phyloP scores from a whole-genome alignment of 2,797 vertebrate genomes.

The Sphenopsis melanotis region DNA sequence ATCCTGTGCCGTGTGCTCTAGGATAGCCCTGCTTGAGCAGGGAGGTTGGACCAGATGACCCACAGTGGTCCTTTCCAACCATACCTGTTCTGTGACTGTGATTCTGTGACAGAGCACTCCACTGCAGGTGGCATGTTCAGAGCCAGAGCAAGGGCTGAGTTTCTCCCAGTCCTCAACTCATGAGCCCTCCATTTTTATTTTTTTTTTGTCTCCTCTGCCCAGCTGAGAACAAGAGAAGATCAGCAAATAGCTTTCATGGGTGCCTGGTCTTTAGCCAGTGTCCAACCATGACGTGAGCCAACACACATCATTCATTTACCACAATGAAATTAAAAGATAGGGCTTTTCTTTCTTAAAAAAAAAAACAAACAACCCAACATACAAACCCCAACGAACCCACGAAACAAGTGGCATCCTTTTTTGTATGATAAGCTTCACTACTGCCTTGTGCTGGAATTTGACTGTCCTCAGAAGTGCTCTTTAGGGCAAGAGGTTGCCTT shows the following conservation, averaged over 20 bases:
- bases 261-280: neutral
- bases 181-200: neutral
- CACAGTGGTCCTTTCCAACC: neutral
- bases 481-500: neutral
- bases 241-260: neutral
- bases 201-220: neutral
- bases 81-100: fast-evolving
- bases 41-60: neutral
- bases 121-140: slow-evolving; percentile 71
- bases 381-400: neutral
- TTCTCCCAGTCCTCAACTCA: neutral
- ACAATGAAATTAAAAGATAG: neutral
- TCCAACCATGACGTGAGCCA: neutral
- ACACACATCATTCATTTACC: neutral
- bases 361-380: neutral
- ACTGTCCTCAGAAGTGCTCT: neutral
- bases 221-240: neutral
- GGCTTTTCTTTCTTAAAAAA: neutral
- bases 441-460: neutral
- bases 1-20: neutral
- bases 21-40: neutral
- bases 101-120: slow-evolving; percentile 13
- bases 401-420: neutral
- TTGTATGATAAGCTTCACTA: neutral
- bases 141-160: neutral